Base-by-base conservation (phyloP, 2,113 vertebrate genomes). In the Grammatotria lemairii region DNA sequence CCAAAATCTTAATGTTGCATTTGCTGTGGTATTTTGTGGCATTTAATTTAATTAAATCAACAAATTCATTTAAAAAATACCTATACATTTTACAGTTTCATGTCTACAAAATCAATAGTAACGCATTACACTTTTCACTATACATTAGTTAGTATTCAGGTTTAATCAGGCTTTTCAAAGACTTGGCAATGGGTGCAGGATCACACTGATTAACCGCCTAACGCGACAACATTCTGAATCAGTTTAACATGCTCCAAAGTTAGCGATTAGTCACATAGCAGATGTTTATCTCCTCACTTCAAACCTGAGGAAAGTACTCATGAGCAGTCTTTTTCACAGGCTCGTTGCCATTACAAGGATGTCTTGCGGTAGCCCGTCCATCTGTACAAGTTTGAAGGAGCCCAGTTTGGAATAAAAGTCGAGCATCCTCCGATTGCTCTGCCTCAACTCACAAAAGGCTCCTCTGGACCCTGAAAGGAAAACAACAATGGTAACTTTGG, bases 401-500 rank as follows among this genome's bases (percentile, higher is more conserved):
- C 97, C 97, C 73, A 98, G 95, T 82, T 98, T 98, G 90, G 96
- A 97, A 96, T 97, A 98, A 83, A 99, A 98, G 89, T 98, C 96
- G 80, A 98, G 83, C 97, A 98, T 99, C 93, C 98, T 97, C 92
- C 96, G 97, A 94, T 99, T 96, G 47, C 95, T 96, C 63, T 97
- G 97, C 95, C 97, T 97, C 94, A 99, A 95, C 96, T 99, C 98
- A 93, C 98, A 99, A 93, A 99, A 98, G 75, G 96, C 98, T 58
- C 98, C 98, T 88, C 95, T 97, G 85, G 98, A 99, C 51, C 99
- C 99, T 99, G 91, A 40, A 91, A 14, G 1, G n/a, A 68, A 68
- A 45, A 42, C 8, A 9, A 51, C 14, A 7, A 60, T 11, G 3
- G 11, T 1, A 26, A 78, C 1, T 3, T 78, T 49, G 9, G 26